phyloP scores from a whole-genome alignment of 2,888 invertebrate species.

The Digitonthophagus gazella region DNA sequence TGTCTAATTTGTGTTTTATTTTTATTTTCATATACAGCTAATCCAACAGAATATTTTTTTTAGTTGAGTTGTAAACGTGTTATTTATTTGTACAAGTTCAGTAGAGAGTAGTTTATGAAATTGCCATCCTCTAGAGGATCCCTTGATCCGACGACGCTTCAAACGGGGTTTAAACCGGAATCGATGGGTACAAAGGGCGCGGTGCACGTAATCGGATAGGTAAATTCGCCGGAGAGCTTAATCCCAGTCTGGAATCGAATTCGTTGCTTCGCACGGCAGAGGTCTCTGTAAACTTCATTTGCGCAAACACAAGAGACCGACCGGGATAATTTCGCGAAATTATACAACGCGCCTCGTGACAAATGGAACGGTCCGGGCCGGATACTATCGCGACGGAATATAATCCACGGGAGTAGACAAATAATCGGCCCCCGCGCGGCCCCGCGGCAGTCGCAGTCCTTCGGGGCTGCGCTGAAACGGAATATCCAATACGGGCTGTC shows the following conservation, averaged over 20 bases:
- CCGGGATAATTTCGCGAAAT: not conserved
- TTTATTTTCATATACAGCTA: too few relatives aligned
- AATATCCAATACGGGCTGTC: conserved; percentile 47
- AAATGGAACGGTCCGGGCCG: conserved; percentile 29
- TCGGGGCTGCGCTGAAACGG: conserved; percentile 42
- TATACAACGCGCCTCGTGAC: conserved; percentile 21
- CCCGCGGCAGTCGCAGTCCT: conserved; percentile 36
- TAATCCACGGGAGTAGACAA: conserved; percentile 34
- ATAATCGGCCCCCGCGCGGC: conserved; percentile 31
- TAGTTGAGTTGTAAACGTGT: not conserved
- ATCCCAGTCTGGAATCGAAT: not conserved
- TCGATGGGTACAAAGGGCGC: not conserved
- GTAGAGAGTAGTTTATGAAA: not conserved
- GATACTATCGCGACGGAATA: conserved; percentile 26
- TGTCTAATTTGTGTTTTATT: too few relatives aligned
- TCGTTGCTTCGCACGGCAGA: not conserved
- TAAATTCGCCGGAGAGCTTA: not conserved
- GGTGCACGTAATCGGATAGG: not conserved
- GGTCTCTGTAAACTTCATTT: not conserved
- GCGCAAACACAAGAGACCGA: not conserved
- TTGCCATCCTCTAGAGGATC: not conserved
- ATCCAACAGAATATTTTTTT: too few relatives aligned
- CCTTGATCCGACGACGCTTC: not conserved
- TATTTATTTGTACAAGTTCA: not conserved
- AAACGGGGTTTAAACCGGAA: not conserved